phyloP scores from a whole-genome alignment of 2,888 invertebrate species.

The Heliconius aoede region DNA sequence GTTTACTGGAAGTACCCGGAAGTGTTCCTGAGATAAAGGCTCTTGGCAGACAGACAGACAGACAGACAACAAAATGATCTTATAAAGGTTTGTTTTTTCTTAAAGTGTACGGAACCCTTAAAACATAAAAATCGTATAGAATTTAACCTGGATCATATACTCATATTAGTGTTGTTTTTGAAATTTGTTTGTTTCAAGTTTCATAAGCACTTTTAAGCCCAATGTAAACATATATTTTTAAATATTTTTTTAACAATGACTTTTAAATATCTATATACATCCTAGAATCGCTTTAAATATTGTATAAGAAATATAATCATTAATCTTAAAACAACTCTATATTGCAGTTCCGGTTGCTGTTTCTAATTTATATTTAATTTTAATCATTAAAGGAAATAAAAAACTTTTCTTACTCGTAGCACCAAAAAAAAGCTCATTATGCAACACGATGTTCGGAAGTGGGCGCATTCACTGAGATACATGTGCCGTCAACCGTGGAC shows the following conservation, averaged over 20 bases:
- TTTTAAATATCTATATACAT: neutral
- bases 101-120: too few species aligned
- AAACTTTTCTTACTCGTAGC: slow-evolving; percentile 22
- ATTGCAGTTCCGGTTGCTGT: slow-evolving; percentile 30
- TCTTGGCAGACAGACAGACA: too few species aligned
- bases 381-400: slow-evolving; percentile 29
- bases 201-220: neutral
- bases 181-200: too few species aligned
- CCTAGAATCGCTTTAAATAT: slow-evolving; percentile 4
- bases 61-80: too few species aligned
- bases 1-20: too few species aligned
- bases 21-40: too few species aligned
- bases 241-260: neutral
- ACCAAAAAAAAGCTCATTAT: slow-evolving; percentile 50
- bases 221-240: too few species aligned
- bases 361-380: slow-evolving; percentile 26
- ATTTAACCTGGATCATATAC: too few species aligned
- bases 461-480: slow-evolving; percentile 61
- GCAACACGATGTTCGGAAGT: slow-evolving; percentile 72
- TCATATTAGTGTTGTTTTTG: too few species aligned
- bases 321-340: slow-evolving; percentile 5
- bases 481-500: slow-evolving; percentile 54
- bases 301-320: neutral
- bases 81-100: too few species aligned
- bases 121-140: too few species aligned